Base-by-base conservation (phyloP, 1,140 invertebrate genomes). In the Plectrocnemia conspersa region DNA sequence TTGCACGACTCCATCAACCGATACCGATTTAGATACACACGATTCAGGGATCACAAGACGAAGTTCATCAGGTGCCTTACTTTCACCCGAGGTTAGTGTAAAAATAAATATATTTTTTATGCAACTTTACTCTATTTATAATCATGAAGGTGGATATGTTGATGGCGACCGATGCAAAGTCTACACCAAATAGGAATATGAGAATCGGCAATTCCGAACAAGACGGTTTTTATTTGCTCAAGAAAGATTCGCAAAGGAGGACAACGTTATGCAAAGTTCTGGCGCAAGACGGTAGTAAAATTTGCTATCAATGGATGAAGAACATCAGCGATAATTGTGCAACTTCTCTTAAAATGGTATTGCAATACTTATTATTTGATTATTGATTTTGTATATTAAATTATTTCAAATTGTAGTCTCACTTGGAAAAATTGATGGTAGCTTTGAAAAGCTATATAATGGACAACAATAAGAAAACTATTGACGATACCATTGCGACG, bases 191-290 rank as follows among this genome's bases (percentile, higher is more conserved):
- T 13, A 68, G 68, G 18, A 49, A 36, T 57, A 36, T 41, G 40
- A 33, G 36, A 63, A 60, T 76, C 63, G 70, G 72, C 40, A 76
- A 78, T n/a, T 79, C 80, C 33, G 89, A 94, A 70, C 83, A 86
- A 38, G 91, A 93, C 68, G 89, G 91, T 0, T 98, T 98, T 69
- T 98, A 97, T 73, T 72, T 97, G 42, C 73, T 98, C 5, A 95
- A 97, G 69, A 99, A 98, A 70, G 96, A 98, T 66, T 97, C 93
- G 3, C 95, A 99, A 71, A 78, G 95, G 42, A 79, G 96, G 62
- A 85, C 84, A 64, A 98, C 94, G 6, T 75, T 99, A 1, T 90
- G 89, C 0, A 86, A 89, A 64, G 91, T 98, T 38, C 74, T 99
- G 25, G 83, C 82, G 35, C 84, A 95, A 66, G 94, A 98, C 67